Conservation (phyloP, 2,113 vertebrate species). For the Rhinolophus ferrumequinum region DNA sequence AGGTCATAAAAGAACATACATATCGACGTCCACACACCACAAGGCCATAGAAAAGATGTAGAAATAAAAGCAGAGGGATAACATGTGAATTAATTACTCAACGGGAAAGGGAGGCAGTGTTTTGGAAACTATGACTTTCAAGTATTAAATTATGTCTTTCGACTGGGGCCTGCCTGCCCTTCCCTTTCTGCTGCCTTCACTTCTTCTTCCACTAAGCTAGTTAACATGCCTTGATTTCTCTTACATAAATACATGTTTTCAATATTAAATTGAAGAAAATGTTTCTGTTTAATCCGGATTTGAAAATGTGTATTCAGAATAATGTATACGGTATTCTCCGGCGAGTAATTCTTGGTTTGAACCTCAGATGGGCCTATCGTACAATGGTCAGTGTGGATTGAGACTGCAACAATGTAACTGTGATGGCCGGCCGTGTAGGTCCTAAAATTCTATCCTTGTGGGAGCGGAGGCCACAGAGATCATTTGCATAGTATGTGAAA, state of each 20-base stretch:
- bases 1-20: neutral
- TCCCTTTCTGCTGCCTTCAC: neutral
- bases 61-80: neutral
- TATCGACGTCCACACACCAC: neutral
- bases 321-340: neutral
- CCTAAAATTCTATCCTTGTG: neutral
- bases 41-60: neutral
- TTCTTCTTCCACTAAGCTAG: neutral
- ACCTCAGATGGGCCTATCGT: neutral
- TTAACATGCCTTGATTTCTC: neutral
- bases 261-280: neutral
- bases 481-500: neutral
- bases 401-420: neutral
- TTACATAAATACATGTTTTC: neutral
- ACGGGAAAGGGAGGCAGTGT: neutral
- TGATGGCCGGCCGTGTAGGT: neutral
- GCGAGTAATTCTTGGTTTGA: neutral
- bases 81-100: neutral
- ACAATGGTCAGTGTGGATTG: neutral
- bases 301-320: neutral
- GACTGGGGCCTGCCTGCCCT: accelerated
- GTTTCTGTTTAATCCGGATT: neutral
- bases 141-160: neutral
- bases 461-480: neutral
- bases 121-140: neutral